Percentiles rank a stretch among this genome's conserved stretches.
These are phyloP conservation scores for Brenthis ino DNA, from an alignment of 2,888 invertebrate species.

Conservation along the genomic window DNA sequence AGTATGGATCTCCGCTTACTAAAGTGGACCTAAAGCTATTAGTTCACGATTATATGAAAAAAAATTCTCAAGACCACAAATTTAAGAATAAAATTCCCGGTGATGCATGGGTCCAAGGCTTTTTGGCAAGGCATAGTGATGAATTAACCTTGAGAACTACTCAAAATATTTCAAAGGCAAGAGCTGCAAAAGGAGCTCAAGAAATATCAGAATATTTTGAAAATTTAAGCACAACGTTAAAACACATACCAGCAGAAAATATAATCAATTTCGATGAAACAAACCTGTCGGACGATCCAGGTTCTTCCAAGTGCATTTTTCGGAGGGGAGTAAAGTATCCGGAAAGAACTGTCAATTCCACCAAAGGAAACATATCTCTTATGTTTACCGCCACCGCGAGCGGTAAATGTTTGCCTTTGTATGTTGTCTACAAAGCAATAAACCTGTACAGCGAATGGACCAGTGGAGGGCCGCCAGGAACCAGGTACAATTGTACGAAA, in stretches of 20 bases:
- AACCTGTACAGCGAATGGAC: constrained; percentile 34
- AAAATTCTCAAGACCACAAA: constrained; percentile 34
- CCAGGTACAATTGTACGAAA: constrained; percentile 8
- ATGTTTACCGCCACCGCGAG: constrained; percentile 39
- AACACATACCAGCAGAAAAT: constrained; percentile 21
- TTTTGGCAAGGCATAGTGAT: constrained; percentile 30
- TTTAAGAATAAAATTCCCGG: constrained; percentile 35
- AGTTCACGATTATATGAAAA: constrained; percentile 39
- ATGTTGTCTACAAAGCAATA: constrained; percentile 38
- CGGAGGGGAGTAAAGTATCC: constrained; percentile 16
- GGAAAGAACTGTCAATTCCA: constrained; percentile 28
- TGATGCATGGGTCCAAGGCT: constrained; percentile 33
- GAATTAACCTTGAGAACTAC: constrained; percentile 36
- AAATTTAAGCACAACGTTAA: constrained; percentile 32
- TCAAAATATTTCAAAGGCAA: constrained; percentile 42
- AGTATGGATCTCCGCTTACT: constrained; percentile 39
- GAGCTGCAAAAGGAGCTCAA: constrained; percentile 40
- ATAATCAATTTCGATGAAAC: constrained; percentile 20
- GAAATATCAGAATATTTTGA: constrained; percentile 40
- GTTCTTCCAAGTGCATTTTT: constrained; percentile 12
- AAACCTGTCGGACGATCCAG: constrained; percentile 17
- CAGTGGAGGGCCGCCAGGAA: constrained; percentile 22
- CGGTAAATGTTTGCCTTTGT: constrained; percentile 32
- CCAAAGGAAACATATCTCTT: constrained; percentile 41
- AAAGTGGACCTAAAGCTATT: constrained; percentile 40